Evolutionary conservation across 2,888 invertebrate genomes (phyloP), one percentile per base, ranked within the genome.

Genomic region (Drosophila conformis): DNA sequence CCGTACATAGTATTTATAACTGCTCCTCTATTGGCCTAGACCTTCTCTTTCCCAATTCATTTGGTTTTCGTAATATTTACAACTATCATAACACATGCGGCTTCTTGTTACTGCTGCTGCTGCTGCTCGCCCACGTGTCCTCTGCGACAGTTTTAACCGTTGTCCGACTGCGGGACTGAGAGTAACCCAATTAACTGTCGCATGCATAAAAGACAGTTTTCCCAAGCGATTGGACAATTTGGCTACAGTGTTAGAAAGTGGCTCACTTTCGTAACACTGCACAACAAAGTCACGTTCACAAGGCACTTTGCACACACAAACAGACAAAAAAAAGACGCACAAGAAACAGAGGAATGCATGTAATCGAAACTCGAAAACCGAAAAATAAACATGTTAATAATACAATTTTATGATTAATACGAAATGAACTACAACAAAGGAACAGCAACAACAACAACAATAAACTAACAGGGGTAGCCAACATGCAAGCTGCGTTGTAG

Each of bases 391-490:
- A 87, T 87, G 90, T 87, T 87, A 90, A 87, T 87, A 87, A 88
- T 89, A 90, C 89, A 87, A 87, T 87, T 87, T 87, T 87, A 87
- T 87, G 87, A 87, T 90, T 87, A 87, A 87, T 87, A 90, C 83
- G 83, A 77, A 90, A 72, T 88, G 90, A 90, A 76, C 87, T 87
- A 53, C 57, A 63, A 65, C 56, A 59, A 59, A 72, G 40, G 53
- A 51, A 65, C 52, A 52, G 56, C 51, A 31, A 6, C 53, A 61
- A 40, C 58, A 70, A 51, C 51, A 56, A 58, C 35, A 46, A 58
- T 25, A 25, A 40, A 40, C n/a, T 25, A 15, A 46, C 46, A 46
- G 46, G 67, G 40, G 79, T 35, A 74, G 74, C 35, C 81, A 69
- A 73, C 73, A 82, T 76, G 73, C 85, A 81, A 83, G 84, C 69